Evolutionary conservation across 1,140 invertebrate species (phyloP), one percentile per base, ranked within the genome.

Genomic region (Drosophila virilis): DNA sequence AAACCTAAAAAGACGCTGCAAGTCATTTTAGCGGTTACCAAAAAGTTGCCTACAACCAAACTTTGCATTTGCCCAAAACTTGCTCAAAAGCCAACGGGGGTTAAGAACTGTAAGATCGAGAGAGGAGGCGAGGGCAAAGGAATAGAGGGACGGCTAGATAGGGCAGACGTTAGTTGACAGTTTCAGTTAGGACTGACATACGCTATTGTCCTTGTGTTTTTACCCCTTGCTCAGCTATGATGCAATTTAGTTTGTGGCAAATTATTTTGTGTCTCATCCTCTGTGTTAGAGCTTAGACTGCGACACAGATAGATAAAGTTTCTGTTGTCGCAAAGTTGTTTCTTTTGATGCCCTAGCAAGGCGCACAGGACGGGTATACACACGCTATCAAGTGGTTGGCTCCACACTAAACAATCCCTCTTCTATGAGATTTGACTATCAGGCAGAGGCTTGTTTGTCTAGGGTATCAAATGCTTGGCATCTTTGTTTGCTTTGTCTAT

Each of bases 21-120:
- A 86, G 83, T 77, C 83, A 86, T 86, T 88, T 86, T 74, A 33
- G 83, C 72, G 83, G 83, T 70, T 78, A 62, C 52, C 79, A 69
- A 79, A 85, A 85, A 86, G 83, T 85, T 78, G 59, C 59, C 66
- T 73, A 46, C 66, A 60, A 74, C 75, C 52, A 59, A 85, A 85
- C 78, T 88, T 86, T 88, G 83, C 83, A 85, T 85, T 86, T 75
- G 66, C 54, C 62, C 37, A 37, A 78, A 85, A 77, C 60, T 77
- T 77, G 55, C 37, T 45, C 6, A 28, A 54, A 52, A 45, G 5
- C 33, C 40, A 52, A 55, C n/a, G 2, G 43, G 42, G 42, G 13
- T 4, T 28, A 13, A 10, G 28, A 12, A 40, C 15, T 4, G 22
- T 6, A 10, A 22, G 33, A 9, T 1, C 12, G 15, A 35, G 8